These are phyloP conservation scores for Petrolisthes manimaculis DNA, from an alignment of 2,888 invertebrate genomes.

Conservation along the genomic window DNA sequence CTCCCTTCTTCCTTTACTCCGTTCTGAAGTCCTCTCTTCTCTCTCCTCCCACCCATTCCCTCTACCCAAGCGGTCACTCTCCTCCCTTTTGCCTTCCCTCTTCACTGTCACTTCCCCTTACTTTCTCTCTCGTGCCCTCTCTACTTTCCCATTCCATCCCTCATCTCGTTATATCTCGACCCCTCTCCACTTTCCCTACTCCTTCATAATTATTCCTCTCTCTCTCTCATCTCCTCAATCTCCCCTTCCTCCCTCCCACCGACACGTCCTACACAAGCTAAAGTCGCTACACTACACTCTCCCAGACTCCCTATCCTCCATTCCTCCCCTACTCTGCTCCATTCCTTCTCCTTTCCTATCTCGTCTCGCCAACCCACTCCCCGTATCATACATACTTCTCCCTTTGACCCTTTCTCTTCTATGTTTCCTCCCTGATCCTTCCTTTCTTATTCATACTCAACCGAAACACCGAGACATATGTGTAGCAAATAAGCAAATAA, in stretches of 20 bases:
- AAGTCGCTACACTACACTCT: too few relatives aligned
- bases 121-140: not conserved
- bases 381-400: too few relatives aligned
- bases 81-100: not conserved
- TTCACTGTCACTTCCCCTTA: not conserved
- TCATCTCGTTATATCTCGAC: too few relatives aligned
- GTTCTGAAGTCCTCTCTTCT: too few relatives aligned
- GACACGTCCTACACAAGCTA: not conserved
- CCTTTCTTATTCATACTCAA: too few relatives aligned
- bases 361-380: too few relatives aligned
- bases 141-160: not conserved
- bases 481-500: too few relatives aligned
- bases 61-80: not conserved
- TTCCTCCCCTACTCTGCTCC: not conserved
- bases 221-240: not conserved
- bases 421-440: too few relatives aligned
- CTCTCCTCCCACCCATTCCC: not conserved
- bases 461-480: too few relatives aligned
- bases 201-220: not conserved
- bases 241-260: not conserved
- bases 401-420: too few relatives aligned
- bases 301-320: too few relatives aligned
- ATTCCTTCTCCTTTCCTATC: conserved; percentile 6
- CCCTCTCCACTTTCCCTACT: not conserved
- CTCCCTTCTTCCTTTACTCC: not conserved